Base-by-base conservation (phyloP, 2,797 vertebrate species). In the Monodelphis domestica region DNA sequence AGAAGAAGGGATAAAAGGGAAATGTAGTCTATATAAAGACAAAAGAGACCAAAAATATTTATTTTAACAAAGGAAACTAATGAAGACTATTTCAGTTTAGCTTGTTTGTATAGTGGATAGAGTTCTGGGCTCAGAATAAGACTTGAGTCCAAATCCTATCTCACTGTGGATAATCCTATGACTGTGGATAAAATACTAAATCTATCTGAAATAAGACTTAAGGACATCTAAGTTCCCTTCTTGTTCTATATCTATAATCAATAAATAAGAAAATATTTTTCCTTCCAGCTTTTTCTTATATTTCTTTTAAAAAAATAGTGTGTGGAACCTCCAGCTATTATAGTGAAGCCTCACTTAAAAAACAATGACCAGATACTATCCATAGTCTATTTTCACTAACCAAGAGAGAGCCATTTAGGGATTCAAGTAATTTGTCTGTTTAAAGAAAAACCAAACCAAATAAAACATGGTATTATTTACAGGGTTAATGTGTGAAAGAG, bases 401-500 rank as follows among this genome's bases (percentile, higher is more conserved):
- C 57, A 5, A 30, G 33, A 45, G 38, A 0, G 29, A 94, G 17
- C 12, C 21, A 55, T 1, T 90, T n/a, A 53, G 17, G 55, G 28
- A 54, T 53, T 78, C 89, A 63, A 6, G 1, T 33, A 5, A 1
- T 54, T 89, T 33, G 29, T 50, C 24, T 26, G 12, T 4, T 93
- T 12, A 53, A n/a, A 6, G 1, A 53, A 88, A 24, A 92, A n/a
- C n/a, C n/a, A n/a, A 93, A 12, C 45, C 12, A 93, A 91, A 93
- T 38, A 1, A 28, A 53, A 2, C 29, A 1, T 70, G 70, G 91
- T 92, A 9, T 12, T 54, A 50, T 70, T 88, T 78, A 78, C 89
- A 78, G 12, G 56, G 12, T 53, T 95, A 89, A n/a, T 24, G 24
- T 92, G 88, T 95, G 88, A 91, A 94, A 57, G 1, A 56, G 87